Base-by-base conservation (phyloP, 2,797 vertebrate species). In the Eleutherodactylus coqui region DNA sequence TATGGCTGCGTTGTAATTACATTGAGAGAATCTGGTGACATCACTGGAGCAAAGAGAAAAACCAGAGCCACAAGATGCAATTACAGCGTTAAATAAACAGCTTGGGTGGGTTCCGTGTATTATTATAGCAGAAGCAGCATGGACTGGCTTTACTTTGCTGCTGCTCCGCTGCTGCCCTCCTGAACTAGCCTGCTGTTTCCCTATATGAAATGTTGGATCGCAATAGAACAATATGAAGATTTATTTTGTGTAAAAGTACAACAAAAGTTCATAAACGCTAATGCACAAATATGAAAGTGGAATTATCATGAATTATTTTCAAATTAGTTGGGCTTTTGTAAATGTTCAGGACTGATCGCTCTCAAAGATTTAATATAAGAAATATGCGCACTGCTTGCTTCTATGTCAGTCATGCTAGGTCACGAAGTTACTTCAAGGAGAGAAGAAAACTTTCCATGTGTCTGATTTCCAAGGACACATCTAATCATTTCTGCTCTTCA, bases 61-160 rank as follows among this genome's bases (percentile, higher is more conserved):
- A 78, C 76, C 86, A 84, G 86, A 84, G 34, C 82, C 45, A 41
- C 76, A 75, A 84, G 67, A 84, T 87, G 82, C 82, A 84, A 87
- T 87, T 81, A 84, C 75, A 62, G 27, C 32, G 77, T 87, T 84
- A 87, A 62, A 75, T 87, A 84, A 84, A 83, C 81, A 75, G 70
- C 79, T 72, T 81, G 82, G 86, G 82, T 75, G 82, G 86, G 84
- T 84, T 80, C 76, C 62, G 60, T 67, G 69, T 79, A 73, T 84
- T 87, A 80, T 55, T 84, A 77, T 47, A 72, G 47, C 13, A 87
- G 76, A 43, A 47, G 76, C 69, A 75, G 67, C 86, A 79, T 73
- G 77, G 72, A 32, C 36, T 79, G 85, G 49, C 85, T 72, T 67
- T 14, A 45, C 41, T 51, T 27, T 49, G n/a, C 77, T 62, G 73